Evolutionary conservation across 2,797 vertebrate genomes (phyloP).

Genomic region (Manis crassicaudata): DNA sequence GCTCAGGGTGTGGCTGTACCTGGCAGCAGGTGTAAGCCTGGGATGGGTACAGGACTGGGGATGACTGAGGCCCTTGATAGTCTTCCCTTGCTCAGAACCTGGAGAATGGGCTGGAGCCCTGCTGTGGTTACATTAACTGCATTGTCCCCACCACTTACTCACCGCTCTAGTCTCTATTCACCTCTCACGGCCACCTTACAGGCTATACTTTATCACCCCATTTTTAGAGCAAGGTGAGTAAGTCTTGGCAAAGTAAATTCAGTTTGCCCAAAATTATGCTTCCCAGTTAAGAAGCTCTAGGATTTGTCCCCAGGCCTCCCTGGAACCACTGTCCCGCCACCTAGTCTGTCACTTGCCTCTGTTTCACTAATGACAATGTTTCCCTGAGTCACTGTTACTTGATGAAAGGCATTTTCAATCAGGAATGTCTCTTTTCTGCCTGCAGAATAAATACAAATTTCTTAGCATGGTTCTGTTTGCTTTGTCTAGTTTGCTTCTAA

Average conservation of each 20-base stretch:
- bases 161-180: too few relatives aligned
- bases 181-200: rapidly evolving
- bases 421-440: background rate
- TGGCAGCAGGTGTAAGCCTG: too few relatives aligned
- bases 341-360: rapidly evolving
- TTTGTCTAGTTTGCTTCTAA: background rate
- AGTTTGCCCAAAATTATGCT: rapidly evolving
- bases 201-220: too few relatives aligned
- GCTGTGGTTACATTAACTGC: background rate
- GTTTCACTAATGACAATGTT: background rate
- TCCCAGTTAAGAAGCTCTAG: background rate
- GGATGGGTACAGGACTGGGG: rapidly evolving
- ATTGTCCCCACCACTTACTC: rapidly evolving
- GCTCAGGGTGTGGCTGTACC: too few relatives aligned
- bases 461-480: background rate
- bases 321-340: rapidly evolving
- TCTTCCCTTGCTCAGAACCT: background rate
- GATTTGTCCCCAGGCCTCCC: too few relatives aligned
- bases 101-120: rapidly evolving
- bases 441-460: background rate
- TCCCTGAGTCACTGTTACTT: background rate
- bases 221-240: too few relatives aligned
- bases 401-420: rapidly evolving
- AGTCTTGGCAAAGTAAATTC: background rate
- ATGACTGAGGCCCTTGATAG: rapidly evolving